Evolutionary conservation across 2,113 vertebrate genomes (phyloP).

Genomic region (Dipodomys ordii): DNA sequence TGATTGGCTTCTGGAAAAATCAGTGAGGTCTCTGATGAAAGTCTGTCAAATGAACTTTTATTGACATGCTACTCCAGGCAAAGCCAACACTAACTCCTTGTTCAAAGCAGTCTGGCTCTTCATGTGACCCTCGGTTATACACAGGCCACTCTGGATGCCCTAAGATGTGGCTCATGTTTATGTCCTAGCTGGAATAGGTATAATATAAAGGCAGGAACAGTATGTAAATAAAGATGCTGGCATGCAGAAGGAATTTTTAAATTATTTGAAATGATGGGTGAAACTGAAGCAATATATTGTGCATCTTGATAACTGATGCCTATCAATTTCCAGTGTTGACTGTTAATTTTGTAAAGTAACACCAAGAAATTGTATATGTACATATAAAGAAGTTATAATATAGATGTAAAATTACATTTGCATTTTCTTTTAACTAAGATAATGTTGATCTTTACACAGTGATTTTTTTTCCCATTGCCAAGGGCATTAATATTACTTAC

Average conservation of each 20-base stretch:
- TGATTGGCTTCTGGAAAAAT: background rate
- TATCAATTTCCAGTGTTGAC: background rate
- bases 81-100: background rate
- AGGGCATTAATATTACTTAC: background rate
- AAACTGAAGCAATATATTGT: background rate
- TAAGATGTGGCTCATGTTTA: background rate
- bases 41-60: background rate
- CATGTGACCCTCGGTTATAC: background rate
- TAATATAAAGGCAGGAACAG: background rate
- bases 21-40: background rate
- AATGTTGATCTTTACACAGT: background rate
- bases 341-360: slow-evolving; percentile 34
- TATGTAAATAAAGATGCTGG: background rate
- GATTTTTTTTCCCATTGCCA: background rate
- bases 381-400: background rate
- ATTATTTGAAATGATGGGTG: background rate
- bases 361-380: background rate
- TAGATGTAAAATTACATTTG: background rate
- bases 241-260: background rate
- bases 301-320: background rate
- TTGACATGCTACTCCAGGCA: background rate
- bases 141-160: background rate
- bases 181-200: background rate
- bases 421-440: background rate
- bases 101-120: background rate